Conservation (phyloP, 2,888 invertebrate genomes). For the Eupithecia dodoneata region DNA sequence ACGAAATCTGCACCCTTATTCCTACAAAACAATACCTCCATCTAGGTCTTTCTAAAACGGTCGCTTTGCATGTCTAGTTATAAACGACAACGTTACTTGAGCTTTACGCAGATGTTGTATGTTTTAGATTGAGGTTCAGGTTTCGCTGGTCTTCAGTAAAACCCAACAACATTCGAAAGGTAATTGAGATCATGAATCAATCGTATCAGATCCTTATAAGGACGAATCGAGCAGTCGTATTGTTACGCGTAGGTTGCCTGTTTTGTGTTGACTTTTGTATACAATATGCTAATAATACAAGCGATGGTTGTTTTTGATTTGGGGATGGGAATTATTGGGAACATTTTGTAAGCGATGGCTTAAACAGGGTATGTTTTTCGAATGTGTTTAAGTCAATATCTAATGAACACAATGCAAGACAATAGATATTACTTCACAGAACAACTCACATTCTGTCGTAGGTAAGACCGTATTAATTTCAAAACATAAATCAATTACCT, state of each 20-base stretch:
- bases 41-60: slow-evolving; percentile 27
- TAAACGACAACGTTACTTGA: slow-evolving; percentile 46
- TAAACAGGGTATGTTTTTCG: not conserved
- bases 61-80: slow-evolving; percentile 51
- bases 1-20: slow-evolving; percentile 18
- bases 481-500: too few species aligned
- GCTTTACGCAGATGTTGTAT: slow-evolving; percentile 41
- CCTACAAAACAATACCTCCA: slow-evolving; percentile 7
- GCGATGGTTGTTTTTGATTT: slow-evolving; percentile 48
- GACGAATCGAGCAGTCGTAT: slow-evolving; percentile 51
- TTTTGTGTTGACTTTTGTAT: slow-evolving; percentile 40
- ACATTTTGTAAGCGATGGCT: not conserved
- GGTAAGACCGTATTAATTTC: too few species aligned
- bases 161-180: slow-evolving; percentile 72
- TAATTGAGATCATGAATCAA: slow-evolving; percentile 82
- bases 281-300: slow-evolving; percentile 36
- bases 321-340: slow-evolving; percentile 5
- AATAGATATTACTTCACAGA: too few species aligned
- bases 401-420: too few species aligned
- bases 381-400: not conserved
- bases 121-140: slow-evolving; percentile 44
- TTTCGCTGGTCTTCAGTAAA: slow-evolving; percentile 55
- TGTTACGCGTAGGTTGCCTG: slow-evolving; percentile 51
- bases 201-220: slow-evolving; percentile 69
- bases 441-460: too few species aligned